Base-by-base conservation (phyloP, 2,888 invertebrate genomes). In the Archips crataeganus region DNA sequence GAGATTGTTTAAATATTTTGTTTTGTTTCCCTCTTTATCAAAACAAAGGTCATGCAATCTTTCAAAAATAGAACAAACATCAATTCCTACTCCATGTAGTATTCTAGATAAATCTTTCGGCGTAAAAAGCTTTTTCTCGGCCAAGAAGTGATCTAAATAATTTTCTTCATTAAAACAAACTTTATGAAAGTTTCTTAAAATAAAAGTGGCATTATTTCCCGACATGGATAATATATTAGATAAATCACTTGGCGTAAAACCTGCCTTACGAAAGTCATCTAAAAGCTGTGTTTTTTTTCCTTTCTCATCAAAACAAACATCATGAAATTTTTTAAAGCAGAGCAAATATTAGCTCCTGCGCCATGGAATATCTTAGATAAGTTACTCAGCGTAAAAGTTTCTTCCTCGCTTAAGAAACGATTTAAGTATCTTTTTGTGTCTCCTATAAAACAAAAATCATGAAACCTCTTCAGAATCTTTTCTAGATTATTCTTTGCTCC, bases 231-330 rank as follows among this genome's bases (percentile, higher is more conserved):
- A 79, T 79, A 85, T 80, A 77, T 75, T 80, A 36, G 84, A 84
- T 80, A 86, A 78, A 80, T 82, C 39, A 76, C 76, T 65, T 67
- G 80, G 76, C 71, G 32, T 78, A 77, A 79, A 77, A 39, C 77
- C 77, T 76, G 59, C 79, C 51, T 71, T 57, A 76, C 63, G 39
- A 65, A 82, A 80, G 74, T 80, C 82, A 79, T 54, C 75, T 78
- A 85, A 84, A 80, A 81, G 74, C 75, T 81, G 78, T 70, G 82
- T 83, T 79, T 75, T 76, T 74, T 81, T 82, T 79, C 83, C 85
- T 77, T 63, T 63, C 59, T 78, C 77, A 80, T 83, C 82, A 81
- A 84, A 82, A 79, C 82, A 84, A 80, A 81, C 71, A 77, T 79
- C 72, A 72, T 82, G 79, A 77, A 82, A 82, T 69, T 83, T 72